Evolutionary conservation across 2,888 invertebrate species (phyloP).

Genomic region (Gerris lacustris): DNA sequence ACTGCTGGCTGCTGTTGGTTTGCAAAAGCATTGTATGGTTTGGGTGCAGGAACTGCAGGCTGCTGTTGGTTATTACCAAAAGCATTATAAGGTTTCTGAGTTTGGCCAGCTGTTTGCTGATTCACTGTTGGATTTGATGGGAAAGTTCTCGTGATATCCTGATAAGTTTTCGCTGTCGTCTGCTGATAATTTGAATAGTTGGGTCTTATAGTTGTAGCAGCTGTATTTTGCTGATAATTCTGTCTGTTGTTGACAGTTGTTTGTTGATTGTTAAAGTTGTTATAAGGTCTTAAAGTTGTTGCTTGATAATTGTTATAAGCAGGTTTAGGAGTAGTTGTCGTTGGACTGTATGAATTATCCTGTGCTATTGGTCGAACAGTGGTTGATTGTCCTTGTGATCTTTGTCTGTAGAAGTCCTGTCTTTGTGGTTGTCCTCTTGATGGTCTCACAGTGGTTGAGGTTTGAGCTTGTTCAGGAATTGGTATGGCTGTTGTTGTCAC

Average conservation of each 20-base stretch:
- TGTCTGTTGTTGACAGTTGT: constrained; percentile 27
- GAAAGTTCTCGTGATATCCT: not conserved
- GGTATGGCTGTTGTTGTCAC: constrained; percentile 15
- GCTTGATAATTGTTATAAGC: constrained; percentile 19
- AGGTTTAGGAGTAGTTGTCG: constrained; percentile 31
- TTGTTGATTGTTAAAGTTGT: constrained; percentile 36
- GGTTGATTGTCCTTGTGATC: constrained; percentile 6
- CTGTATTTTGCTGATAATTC: constrained; percentile 29
- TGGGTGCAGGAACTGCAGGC: not conserved
- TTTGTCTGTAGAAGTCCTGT: not conserved
- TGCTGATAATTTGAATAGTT: constrained; percentile 28
- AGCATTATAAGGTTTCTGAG: not conserved
- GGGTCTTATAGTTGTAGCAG: constrained; percentile 30
- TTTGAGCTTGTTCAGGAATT: constrained; percentile 13
- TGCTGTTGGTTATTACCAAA: constrained; percentile 9
- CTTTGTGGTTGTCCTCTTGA: constrained; percentile 7
- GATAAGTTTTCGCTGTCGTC: not conserved
- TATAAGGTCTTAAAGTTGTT: constrained; percentile 28
- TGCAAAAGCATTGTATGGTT: constrained; percentile 6
- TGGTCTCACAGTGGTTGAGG: constrained; percentile 15
- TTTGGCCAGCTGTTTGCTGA: not conserved
- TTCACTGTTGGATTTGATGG: not conserved
- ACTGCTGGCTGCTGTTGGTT: constrained; percentile 4
- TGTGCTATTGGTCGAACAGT: constrained; percentile 8
- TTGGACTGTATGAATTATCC: constrained; percentile 23